Base-by-base conservation (phyloP, 2,888 invertebrate genomes). In the Drosophila mettleri region DNA sequence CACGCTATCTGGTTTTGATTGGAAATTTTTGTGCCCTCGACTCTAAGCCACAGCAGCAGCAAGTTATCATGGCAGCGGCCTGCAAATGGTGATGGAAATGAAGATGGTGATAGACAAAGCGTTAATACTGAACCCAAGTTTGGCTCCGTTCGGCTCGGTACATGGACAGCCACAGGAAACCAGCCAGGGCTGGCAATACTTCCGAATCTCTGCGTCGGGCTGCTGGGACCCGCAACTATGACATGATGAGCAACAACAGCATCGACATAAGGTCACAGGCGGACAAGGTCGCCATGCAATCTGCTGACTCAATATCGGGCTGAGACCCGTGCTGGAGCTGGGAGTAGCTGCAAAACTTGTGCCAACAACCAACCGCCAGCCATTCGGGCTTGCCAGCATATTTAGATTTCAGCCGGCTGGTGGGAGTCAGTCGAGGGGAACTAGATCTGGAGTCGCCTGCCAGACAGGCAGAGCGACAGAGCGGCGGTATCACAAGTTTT, bases 1-100 rank as follows among this genome's bases (percentile, higher is more conserved):
- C 78, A 80, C 78, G 84, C 80, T 78, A 80, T 79, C 83, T 89
- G 86, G 78, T 72, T 82, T 87, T 83, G 85, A 89, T 89, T 90
- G 86, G 78, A 85, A 86, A 83, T 87, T 86, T 81, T 71, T 72
- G 74, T 69, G 68, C 70, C 64, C 61, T 45, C 45, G 33, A 34
- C 66, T 61, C 70, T 66, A 66, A 74, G 53, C 33, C 41, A 14
- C 34, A 39, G 10, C n/a, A n/a, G n/a, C n/a, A n/a, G 34, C 22
- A 10, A 46, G 34, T 18, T n/a, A 60, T 43, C 60, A 20, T 54
- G 34, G 41, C 34, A 48, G 46, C 9, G 29, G 36, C 45, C 36
- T 54, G 41, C 41, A 31, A 20, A 31, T 39, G 31, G n/a, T 14
- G 39, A 20, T 20, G 29, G 20, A 45, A 34, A 38, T 45, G 41